Conservation (phyloP, 2,888 invertebrate species). For the Linnaemya vulpina region DNA sequence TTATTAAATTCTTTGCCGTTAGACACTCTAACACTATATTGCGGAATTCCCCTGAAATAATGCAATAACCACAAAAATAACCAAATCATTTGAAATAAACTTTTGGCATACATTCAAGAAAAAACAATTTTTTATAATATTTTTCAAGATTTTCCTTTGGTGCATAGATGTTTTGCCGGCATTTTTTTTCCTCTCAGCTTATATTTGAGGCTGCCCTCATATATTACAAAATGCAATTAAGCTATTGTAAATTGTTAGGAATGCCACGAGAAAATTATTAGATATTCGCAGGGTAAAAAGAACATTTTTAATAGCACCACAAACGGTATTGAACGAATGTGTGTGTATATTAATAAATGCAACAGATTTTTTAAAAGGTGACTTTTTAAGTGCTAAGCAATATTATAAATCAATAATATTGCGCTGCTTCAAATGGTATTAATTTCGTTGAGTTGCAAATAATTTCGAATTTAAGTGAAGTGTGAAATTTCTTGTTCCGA, state of each 20-base stretch:
- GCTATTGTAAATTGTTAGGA: conserved; percentile 51
- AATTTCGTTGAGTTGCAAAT: too few species aligned
- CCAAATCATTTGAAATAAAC: conserved; percentile 68
- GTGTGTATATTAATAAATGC: too few species aligned
- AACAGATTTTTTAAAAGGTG: too few species aligned
- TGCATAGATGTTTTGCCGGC: conserved; percentile 31
- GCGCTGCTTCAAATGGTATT: too few species aligned
- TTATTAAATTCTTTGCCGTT: conserved; percentile 24
- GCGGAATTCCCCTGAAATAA: conserved; percentile 55
- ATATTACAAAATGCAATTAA: conserved; percentile 67
- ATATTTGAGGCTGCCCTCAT: conserved; percentile 30
- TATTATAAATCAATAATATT: too few species aligned
- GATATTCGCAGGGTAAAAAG: background rate
- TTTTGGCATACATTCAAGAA: conserved; percentile 68
- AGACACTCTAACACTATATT: conserved; percentile 17
- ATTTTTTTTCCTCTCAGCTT: conserved; percentile 15
- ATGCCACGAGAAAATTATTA: conserved; percentile 38
- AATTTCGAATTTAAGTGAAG: too few species aligned
- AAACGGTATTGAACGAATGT: background rate
- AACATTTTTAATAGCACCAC: conserved; percentile 3
- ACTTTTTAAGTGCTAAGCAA: too few species aligned
- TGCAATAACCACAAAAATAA: conserved; percentile 47
- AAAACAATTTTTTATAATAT: conserved; percentile 10
- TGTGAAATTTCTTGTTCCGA: too few species aligned
- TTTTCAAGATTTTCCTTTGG: conserved; percentile 17